Base-by-base conservation (phyloP, 1,140 invertebrate genomes). In the Drosophila punjabiensis region DNA sequence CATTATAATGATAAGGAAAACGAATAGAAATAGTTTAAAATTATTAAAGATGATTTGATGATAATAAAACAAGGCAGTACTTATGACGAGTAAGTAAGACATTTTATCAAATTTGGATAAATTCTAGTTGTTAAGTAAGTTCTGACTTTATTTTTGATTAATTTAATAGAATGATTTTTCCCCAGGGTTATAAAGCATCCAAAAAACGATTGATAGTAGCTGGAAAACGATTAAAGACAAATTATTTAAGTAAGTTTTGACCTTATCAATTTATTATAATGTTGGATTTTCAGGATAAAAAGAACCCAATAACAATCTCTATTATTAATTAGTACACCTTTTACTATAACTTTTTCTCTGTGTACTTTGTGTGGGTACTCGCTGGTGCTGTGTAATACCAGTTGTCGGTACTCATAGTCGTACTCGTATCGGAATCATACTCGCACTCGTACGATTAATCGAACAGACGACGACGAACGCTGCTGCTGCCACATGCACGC, bases 371-470 rank as follows among this genome's bases (percentile, higher is more conserved):
- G 47, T 48, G 30, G 50, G 16, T 43, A 69, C 48, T 48, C 59
- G 60, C 61, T 48, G 61, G 63, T 50, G 47, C 47, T 80, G 68
- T 83, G 76, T 79, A 84, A 87, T 83, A 84, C 45, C 73, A 67
- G 55, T 76, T 69, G 61, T 75, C 43, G 50, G 56, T 45, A 67
- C 64, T 67, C 37, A 18, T 61, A 56, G 50, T 58, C 24, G 66
- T 73, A 39, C 39, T 71, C 50, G 52, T 35, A 55, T 55, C 32
- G 13, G 30, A 43, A 30, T 65, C 37, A 28, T 43, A 58, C 52
- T 62, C 64, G 77, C 67, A 41, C 48, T 75, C 62, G 45, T 71
- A 74, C 76, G 77, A 80, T 79, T 79, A 80, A 79, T 60, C 61
- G 76, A 79, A 80, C 75, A 80, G 56, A 58, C 64, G 60, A 77